Conservation (phyloP, 2,113 vertebrate genomes). For the Hylia prasina region DNA sequence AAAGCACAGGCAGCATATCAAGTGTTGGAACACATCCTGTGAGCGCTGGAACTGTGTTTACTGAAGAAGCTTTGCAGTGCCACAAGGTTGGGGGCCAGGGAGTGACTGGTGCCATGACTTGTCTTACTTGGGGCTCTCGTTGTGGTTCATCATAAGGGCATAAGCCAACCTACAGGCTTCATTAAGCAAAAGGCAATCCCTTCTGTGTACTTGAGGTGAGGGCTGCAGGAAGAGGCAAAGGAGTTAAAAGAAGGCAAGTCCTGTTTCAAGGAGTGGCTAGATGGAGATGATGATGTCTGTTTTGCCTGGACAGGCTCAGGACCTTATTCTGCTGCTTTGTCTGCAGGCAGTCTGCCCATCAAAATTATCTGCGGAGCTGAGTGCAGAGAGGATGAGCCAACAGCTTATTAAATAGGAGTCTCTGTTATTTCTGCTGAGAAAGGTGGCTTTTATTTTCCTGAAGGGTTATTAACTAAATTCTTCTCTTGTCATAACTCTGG, state of each 20-base stretch:
- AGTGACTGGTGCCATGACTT: neutral
- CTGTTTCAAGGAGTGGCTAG: constrained; percentile 4
- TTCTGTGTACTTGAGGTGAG: neutral
- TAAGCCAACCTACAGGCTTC: neutral
- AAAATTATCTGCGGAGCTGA: neutral
- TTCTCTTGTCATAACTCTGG: neutral
- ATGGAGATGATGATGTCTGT: neutral
- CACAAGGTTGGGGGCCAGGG: rapidly evolving
- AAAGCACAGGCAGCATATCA: neutral
- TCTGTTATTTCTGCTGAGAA: constrained; percentile 32
- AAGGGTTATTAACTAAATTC: constrained; percentile 3
- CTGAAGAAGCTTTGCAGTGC: neutral
- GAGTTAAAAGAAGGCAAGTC: neutral
- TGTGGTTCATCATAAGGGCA: neutral
- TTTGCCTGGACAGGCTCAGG: constrained; percentile 37
- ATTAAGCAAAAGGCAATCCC: neutral
- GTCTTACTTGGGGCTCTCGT: neutral
- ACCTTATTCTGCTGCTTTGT: neutral
- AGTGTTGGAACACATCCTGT: neutral
- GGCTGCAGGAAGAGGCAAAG: neutral
- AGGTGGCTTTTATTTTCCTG: constrained; percentile 15
- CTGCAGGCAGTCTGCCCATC: constrained; percentile 30
- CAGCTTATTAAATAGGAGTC: neutral
- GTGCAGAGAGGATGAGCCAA: neutral
- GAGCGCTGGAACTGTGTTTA: neutral